phyloP scores from a whole-genome alignment of 2,797 vertebrate genomes.

The Geotrypetes seraphini region DNA sequence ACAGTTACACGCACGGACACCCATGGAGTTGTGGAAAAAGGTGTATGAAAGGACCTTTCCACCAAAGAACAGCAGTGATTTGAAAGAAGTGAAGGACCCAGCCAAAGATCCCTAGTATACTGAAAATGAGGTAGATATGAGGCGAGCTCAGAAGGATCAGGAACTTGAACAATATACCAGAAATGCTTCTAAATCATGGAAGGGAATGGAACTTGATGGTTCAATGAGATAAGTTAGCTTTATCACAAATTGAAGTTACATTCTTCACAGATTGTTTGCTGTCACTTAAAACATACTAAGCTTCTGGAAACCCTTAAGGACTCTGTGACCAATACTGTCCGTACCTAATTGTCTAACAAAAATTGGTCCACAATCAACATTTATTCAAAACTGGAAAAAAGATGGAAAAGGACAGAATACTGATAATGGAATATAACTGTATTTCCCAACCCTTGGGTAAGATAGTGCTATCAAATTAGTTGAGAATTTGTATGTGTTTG shows the following conservation, averaged over 20 bases:
- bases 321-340: no score
- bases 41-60: conserved; percentile 79
- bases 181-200: conserved; percentile 82
- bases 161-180: conserved; percentile 89
- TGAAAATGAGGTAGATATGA: conserved; percentile 77
- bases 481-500: no score
- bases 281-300: neutral
- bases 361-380: no score
- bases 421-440: no score
- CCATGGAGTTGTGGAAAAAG: conserved; percentile 89
- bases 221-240: conserved; percentile 4
- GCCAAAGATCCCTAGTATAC: conserved; percentile 75
- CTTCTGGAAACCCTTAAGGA: no score
- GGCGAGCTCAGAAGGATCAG: conserved; percentile 90
- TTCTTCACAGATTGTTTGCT: neutral
- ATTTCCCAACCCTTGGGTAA: no score
- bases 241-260: neutral
- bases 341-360: no score
- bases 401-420: no score
- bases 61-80: conserved; percentile 56
- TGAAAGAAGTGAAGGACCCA: conserved; percentile 72
- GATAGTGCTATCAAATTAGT: no score
- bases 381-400: no score
- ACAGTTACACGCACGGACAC: conserved; percentile 71
- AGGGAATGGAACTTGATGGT: conserved; percentile 71